Percentiles rank a stretch among this genome's conserved stretches.
These are phyloP conservation scores for Ditylenchus weischeri DNA, from an alignment of 2,888 invertebrate genomes.

Conservation along the genomic window DNA sequence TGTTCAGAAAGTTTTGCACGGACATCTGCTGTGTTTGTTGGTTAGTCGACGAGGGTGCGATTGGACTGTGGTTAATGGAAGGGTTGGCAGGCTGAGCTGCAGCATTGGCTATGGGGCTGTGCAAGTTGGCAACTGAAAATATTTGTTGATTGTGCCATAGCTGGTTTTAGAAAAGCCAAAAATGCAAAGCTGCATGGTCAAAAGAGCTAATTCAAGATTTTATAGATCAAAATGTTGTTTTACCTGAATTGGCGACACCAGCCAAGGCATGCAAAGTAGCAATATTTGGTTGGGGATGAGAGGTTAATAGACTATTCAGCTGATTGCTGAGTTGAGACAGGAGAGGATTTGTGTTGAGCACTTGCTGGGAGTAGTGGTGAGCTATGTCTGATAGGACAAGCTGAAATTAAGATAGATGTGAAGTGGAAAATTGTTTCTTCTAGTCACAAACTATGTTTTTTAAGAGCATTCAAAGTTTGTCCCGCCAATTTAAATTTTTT, in stretches of 20 bases:
- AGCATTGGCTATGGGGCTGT: no score
- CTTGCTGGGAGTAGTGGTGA: slow-evolving; percentile 4
- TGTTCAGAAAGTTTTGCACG: slow-evolving; percentile 10
- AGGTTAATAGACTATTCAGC: slow-evolving; percentile 6
- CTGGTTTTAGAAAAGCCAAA: no score
- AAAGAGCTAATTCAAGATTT: no score
- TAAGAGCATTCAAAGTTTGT: no score
- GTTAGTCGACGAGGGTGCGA: slow-evolving; percentile 19
- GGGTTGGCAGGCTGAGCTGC: no score
- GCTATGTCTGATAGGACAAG: neutral
- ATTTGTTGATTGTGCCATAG: no score
- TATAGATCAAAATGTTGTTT: neutral
- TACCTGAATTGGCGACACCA: slow-evolving; percentile 9
- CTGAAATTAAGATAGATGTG: neutral
- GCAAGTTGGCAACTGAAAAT: no score
- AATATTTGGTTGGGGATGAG: slow-evolving; percentile 14
- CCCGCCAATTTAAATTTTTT: no score
- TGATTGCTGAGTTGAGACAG: neutral
- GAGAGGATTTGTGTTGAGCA: neutral
- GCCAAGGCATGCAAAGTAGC: slow-evolving; percentile 16
- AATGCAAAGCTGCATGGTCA: no score
- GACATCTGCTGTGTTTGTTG: slow-evolving; percentile 6
- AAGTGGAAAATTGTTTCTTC: no score
- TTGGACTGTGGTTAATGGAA: slow-evolving; percentile 9
- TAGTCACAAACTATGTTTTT: no score